Evolutionary conservation across 2,797 vertebrate genomes (phyloP).

Genomic region (Ciconia nigra): DNA sequence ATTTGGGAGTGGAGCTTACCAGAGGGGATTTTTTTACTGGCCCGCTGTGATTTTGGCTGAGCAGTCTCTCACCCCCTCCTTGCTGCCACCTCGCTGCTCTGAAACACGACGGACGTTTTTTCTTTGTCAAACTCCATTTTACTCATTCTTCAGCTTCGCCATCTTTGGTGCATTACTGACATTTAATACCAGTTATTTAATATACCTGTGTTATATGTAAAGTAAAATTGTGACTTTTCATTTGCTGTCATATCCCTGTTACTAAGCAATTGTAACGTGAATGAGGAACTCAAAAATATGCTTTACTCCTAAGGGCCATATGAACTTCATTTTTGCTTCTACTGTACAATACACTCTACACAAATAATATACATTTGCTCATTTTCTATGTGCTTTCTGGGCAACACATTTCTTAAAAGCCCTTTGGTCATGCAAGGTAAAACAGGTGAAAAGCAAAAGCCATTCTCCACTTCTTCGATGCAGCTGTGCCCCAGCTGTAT

Average conservation of each 20-base stretch:
- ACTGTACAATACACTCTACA: neutral
- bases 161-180: neutral
- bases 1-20: neutral
- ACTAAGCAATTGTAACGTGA: neutral
- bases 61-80: accelerated
- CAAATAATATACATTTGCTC: accelerated
- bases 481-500: neutral
- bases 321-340: neutral
- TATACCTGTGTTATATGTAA: neutral
- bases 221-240: neutral
- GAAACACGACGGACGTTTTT: accelerated
- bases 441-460: neutral
- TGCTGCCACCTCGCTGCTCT: neutral
- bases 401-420: neutral
- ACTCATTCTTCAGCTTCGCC: neutral
- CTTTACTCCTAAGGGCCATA: neutral
- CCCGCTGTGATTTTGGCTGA: neutral
- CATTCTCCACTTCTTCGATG: neutral
- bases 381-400: neutral
- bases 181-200: neutral
- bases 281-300: neutral
- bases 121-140: neutral
- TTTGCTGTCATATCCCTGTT: neutral
- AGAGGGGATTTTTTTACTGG: neutral
- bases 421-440: neutral